Percentiles rank a stretch among this genome's conserved stretches.
phyloP scores from a whole-genome alignment of 2,113 vertebrate genomes.

The Gulo gulo region DNA sequence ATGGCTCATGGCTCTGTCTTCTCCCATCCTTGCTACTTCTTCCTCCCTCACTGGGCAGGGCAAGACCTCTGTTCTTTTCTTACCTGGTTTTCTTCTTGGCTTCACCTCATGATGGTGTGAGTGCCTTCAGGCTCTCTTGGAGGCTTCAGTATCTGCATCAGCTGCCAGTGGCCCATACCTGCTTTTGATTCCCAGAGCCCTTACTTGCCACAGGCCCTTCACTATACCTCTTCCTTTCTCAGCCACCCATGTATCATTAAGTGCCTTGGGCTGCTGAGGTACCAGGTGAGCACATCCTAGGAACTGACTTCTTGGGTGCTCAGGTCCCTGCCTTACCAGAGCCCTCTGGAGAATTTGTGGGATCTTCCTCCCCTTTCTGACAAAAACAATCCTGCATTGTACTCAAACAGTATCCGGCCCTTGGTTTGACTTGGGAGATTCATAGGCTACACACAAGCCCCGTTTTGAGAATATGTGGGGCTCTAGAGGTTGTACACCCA shows the following conservation, averaged over 20 bases:
- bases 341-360: neutral
- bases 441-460: neutral
- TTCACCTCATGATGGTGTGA: neutral
- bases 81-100: conserved; percentile 13
- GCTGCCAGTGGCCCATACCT: neutral
- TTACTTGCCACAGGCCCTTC: neutral
- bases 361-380: neutral
- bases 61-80: neutral
- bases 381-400: neutral
- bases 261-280: neutral
- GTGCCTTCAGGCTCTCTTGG: neutral
- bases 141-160: neutral
- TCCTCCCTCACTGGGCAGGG: neutral
- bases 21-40: neutral
- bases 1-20: neutral
- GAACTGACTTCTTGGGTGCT: conserved; percentile 7
- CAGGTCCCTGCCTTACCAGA: neutral
- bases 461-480: neutral
- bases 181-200: neutral
- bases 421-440: neutral
- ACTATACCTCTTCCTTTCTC: neutral
- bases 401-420: neutral
- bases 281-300: neutral
- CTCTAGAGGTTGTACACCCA: neutral
- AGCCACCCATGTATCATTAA: neutral